Evolutionary conservation across 2,797 vertebrate species (phyloP), one percentile per base, ranked within the genome.

Genomic region (Oreochromis mossambicus): DNA sequence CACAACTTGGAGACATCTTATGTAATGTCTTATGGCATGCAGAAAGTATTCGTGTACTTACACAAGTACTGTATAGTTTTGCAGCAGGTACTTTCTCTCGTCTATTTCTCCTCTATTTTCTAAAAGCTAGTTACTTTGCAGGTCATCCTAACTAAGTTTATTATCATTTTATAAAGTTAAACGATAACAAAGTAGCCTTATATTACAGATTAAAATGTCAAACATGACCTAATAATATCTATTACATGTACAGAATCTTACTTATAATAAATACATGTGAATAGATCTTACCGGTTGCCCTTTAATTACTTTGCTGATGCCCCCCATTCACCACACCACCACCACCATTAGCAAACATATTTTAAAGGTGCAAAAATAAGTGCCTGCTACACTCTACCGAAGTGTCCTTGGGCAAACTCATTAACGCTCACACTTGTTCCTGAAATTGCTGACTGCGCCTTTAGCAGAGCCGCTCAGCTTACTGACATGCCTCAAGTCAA

Each of bases 391-490:
- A 73, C 48, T 80, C 80, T 81, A 58, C 79, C 70, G 8, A 46
- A 80, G 84, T 85, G 87, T 87, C 91, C 86, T 86, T 82, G 78
- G 63, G 86, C 85, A 86, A 92, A 81, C 82, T n/a, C 61, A n/a
- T 32, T 75, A 75, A 75, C 43, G n/a, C 29, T 8, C 46, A 50
- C 51, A 78, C 68, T 81, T 78, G 36, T n/a, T 70, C 2, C n/a
- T 80, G 26, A 88, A 91, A 58, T 24, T 85, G 92, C 89, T 92
- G 90, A 93, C 73, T 79, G 54, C 9, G 90, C 83, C 79, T 84
- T 82, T 76, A 88, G 19, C 83, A 29, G 46, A 51, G 83, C 6
- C 7, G 79, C 81, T 88, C 76, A 41, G 34, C 58, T 84, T 24
- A 32, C 87, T 68, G 81, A 77, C 83, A 81, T 91, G 84, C 85